Percentiles rank a stretch among this genome's conserved stretches.
phyloP scores from a whole-genome alignment of 1,140 invertebrate genomes.

The Drosophila insularis region DNA sequence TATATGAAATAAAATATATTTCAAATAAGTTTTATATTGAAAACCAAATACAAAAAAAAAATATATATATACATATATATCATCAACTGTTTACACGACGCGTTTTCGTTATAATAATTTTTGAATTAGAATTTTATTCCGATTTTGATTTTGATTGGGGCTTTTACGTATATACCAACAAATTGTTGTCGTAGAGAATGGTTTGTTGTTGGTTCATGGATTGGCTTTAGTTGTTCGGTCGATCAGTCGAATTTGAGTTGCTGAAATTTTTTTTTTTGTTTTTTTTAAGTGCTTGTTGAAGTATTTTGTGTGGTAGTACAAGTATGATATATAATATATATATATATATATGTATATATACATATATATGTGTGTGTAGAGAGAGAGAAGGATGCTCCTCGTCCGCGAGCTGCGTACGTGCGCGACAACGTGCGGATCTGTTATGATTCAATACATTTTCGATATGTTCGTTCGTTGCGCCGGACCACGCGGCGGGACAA shows the following conservation, averaged over 20 bases:
- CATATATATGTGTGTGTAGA: constrained; percentile 16
- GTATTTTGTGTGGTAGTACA: not conserved
- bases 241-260: constrained; percentile 9
- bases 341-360: constrained; percentile 10
- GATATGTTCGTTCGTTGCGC: constrained; percentile 66
- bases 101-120: no score
- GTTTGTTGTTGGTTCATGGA: constrained; percentile 10
- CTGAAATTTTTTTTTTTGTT: not conserved
- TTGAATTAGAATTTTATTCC: no score
- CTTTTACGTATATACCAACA: not conserved
- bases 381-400: constrained; percentile 52
- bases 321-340: not conserved
- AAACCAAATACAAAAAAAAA: not conserved
- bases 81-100: not conserved
- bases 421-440: constrained; percentile 80
- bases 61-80: not conserved
- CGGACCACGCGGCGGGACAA: constrained; percentile 56
- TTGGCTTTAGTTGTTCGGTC: constrained; percentile 24
- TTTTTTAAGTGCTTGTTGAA: not conserved
- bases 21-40: not conserved
- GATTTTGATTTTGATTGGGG: constrained; percentile 12
- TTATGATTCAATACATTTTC: constrained; percentile 81
- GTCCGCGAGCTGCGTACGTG: constrained; percentile 79
- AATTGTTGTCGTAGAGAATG: constrained; percentile 18
- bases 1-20: no score